Conservation (phyloP, 2,797 vertebrate genomes). For the Heliangelus exortis region DNA sequence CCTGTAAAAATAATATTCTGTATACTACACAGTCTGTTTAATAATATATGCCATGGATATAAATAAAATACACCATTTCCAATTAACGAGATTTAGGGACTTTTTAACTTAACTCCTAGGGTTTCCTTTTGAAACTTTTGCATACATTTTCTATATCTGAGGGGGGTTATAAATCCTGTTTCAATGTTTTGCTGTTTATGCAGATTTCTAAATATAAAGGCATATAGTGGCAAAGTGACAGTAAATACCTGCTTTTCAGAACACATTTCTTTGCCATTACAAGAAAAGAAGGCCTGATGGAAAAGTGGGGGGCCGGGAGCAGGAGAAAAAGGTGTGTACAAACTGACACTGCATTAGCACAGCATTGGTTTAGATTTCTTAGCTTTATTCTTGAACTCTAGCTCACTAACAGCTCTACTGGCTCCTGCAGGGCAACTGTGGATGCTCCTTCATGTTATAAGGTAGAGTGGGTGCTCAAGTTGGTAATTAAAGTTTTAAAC, state of each 20-base stretch:
- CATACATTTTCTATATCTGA: conserved; percentile 59
- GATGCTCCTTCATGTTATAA: conserved; percentile 28
- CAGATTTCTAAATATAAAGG: conserved; percentile 76
- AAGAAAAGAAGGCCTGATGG: conserved; percentile 50
- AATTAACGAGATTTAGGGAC: conserved; percentile 12
- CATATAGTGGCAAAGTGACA: conserved; percentile 75
- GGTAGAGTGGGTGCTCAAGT: conserved; percentile 34
- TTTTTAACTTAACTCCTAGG: conserved; percentile 31
- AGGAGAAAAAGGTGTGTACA: neutral
- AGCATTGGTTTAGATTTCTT: conserved; percentile 32
- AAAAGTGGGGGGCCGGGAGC: neutral
- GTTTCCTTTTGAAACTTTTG: conserved; percentile 47
- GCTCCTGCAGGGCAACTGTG: conserved; percentile 21
- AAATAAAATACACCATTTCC: conserved; percentile 24
- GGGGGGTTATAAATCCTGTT: conserved; percentile 60
- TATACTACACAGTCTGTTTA: neutral
- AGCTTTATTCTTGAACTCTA: conserved; percentile 39
- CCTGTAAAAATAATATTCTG: neutral
- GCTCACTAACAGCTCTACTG: conserved; percentile 29
- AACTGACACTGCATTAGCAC: neutral
- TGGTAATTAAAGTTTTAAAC: conserved; percentile 41
- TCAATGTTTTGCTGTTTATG: conserved; percentile 76
- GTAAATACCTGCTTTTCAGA: conserved; percentile 74
- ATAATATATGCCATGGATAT: conserved; percentile 30
- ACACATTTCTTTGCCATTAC: conserved; percentile 61